Conservation (phyloP, 2,888 invertebrate genomes). For the Heliothis peltigera region DNA sequence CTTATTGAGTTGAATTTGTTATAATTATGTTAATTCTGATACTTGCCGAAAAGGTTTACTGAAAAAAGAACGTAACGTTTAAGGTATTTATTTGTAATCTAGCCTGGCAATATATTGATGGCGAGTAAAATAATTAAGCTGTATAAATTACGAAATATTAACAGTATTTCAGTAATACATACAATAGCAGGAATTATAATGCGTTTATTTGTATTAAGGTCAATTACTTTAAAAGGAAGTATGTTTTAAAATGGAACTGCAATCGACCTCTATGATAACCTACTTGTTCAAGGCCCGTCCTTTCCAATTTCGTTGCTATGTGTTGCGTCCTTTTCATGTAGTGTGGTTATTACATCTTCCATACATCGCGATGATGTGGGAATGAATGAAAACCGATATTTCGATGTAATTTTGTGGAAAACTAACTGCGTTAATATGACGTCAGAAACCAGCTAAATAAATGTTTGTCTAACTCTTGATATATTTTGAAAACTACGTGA, state of each 20-base stretch:
- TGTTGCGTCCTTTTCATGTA: slow-evolving; percentile 25
- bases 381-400: background rate
- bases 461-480: no score
- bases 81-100: no score
- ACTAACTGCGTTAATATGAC: background rate
- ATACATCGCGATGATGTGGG: slow-evolving; percentile 5
- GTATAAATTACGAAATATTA: no score
- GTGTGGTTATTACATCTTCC: slow-evolving; percentile 25
- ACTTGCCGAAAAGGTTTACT: no score
- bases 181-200: no score
- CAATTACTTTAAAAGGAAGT: background rate
- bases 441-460: background rate
- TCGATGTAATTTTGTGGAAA: background rate
- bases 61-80: no score
- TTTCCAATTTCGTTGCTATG: slow-evolving; percentile 23
- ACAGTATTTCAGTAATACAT: no score
- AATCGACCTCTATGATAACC: slow-evolving; percentile 15
- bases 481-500: no score
- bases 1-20: no score
- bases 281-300: slow-evolving; percentile 31
- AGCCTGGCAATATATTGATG: no score
- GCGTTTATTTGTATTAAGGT: background rate
- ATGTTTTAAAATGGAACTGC: background rate
- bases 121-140: no score
- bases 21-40: no score